phyloP scores from a whole-genome alignment of 2,113 vertebrate genomes.

The Callipepla californica region DNA sequence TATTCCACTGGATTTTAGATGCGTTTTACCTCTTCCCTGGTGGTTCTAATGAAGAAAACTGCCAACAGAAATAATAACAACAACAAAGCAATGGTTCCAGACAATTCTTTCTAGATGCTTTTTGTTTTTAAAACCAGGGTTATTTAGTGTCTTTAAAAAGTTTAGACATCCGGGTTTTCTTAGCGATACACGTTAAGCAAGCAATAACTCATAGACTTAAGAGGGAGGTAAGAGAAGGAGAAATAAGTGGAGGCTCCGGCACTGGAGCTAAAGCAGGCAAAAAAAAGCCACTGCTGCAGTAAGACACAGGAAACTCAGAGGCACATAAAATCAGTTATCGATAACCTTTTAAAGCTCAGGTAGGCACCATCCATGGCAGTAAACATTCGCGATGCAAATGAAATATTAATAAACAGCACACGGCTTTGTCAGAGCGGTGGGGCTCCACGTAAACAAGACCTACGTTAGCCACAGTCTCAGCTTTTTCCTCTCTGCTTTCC shows the following conservation, averaged over 20 bases:
- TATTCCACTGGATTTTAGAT: neutral
- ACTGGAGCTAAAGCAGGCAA: neutral
- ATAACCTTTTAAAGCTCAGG: conserved; percentile 1
- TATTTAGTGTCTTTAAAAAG: neutral
- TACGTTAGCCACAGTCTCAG: neutral
- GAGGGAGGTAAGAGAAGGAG: neutral
- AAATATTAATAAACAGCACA: conserved; percentile 34
- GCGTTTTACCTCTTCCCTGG: neutral
- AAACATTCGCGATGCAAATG: neutral
- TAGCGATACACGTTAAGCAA: neutral
- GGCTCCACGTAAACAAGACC: neutral
- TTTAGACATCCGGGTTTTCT: neutral
- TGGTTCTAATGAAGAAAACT: neutral
- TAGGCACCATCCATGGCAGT: neutral
- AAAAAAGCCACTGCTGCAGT: neutral
- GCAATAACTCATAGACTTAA: neutral
- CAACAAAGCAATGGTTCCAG: neutral
- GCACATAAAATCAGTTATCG: neutral
- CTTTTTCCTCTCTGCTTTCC: neutral
- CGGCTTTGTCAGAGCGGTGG: neutral
- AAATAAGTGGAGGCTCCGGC: neutral
- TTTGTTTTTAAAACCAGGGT: neutral
- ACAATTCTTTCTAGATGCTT: neutral
- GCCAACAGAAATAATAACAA: neutral
- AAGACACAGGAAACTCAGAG: neutral